Conservation (phyloP, 1,140 invertebrate genomes). For the Alviniconcha marisindica region DNA sequence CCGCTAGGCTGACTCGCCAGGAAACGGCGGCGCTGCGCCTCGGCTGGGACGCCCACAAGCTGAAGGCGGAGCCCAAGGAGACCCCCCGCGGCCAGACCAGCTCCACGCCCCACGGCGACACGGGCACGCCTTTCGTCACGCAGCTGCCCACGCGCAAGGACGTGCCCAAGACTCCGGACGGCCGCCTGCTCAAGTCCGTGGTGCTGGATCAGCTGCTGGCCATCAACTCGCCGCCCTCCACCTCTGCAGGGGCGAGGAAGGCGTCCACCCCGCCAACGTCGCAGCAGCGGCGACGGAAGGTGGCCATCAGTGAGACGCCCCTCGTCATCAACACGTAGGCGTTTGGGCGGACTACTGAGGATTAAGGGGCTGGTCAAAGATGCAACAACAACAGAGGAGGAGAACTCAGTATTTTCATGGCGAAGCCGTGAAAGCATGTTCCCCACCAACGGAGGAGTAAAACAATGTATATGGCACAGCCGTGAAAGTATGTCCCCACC, state of each 20-base stretch:
- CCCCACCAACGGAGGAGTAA: too few species aligned
- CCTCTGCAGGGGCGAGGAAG: not conserved
- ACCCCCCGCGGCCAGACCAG: too few species aligned
- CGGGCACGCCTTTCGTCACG: conserved; percentile 16
- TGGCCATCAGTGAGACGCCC: not conserved
- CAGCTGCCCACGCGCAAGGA: conserved; percentile 16
- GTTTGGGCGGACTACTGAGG: too few species aligned
- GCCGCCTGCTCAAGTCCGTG: conserved; percentile 33
- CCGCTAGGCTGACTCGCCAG: conserved; percentile 51
- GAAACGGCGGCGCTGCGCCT: conserved; percentile 58
- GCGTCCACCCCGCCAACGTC: not conserved
- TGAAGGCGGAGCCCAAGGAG: conserved; percentile 2
- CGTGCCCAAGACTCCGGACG: conserved; percentile 31
- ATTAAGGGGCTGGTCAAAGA: too few species aligned
- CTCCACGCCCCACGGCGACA: not conserved
- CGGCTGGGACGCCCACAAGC: conserved; percentile 62
- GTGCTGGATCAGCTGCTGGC: not conserved
- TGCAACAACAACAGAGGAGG: too few species aligned
- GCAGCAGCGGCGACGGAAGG: not conserved
- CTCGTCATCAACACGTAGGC: not conserved
- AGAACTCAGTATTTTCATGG: too few species aligned
- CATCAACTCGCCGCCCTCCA: not conserved
- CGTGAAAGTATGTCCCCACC: too few species aligned
- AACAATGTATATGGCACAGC: too few species aligned
- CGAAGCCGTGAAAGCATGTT: too few species aligned